Conservation (phyloP, 2,797 vertebrate species). For the Argya squamiceps region DNA sequence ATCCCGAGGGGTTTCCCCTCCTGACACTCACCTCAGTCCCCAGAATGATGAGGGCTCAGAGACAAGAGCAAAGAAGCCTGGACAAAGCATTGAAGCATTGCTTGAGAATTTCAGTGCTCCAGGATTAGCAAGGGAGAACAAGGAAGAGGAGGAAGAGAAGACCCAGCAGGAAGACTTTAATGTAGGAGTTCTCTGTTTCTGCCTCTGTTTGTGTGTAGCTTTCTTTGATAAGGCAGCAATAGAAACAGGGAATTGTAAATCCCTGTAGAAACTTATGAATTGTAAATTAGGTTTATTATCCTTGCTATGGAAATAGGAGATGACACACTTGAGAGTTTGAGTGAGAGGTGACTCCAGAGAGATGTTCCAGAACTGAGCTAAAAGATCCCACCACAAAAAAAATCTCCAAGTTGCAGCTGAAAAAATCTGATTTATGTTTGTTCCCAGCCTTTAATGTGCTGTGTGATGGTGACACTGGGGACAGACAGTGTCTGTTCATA, state of each 20-base stretch:
- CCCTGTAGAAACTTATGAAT: neutral
- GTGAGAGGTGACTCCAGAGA: neutral
- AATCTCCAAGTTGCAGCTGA: neutral
- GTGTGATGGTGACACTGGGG: neutral
- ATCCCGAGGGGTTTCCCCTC: constrained; percentile 90
- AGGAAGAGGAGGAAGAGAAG: constrained; percentile 84
- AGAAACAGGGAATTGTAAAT: neutral
- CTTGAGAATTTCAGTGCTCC: constrained; percentile 77
- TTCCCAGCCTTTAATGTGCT: neutral
- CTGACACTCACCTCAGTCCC: constrained; percentile 86
- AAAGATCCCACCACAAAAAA: neutral
- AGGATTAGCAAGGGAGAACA: constrained; percentile 77
- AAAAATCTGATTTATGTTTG: neutral
- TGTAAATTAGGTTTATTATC: neutral
- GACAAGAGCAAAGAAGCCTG: constrained; percentile 80
- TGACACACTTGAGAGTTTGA: neutral
- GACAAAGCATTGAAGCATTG: constrained; percentile 75
- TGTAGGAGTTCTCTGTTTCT: constrained; percentile 75
- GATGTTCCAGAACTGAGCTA: neutral
- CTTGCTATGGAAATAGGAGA: neutral
- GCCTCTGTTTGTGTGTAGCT: neutral
- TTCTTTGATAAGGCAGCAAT: neutral
- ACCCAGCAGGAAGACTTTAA: constrained; percentile 92
- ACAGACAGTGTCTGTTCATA: neutral
- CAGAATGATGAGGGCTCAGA: constrained; percentile 80